Conservation (phyloP, 2,113 vertebrate species). For the Atractosteus spatula region DNA sequence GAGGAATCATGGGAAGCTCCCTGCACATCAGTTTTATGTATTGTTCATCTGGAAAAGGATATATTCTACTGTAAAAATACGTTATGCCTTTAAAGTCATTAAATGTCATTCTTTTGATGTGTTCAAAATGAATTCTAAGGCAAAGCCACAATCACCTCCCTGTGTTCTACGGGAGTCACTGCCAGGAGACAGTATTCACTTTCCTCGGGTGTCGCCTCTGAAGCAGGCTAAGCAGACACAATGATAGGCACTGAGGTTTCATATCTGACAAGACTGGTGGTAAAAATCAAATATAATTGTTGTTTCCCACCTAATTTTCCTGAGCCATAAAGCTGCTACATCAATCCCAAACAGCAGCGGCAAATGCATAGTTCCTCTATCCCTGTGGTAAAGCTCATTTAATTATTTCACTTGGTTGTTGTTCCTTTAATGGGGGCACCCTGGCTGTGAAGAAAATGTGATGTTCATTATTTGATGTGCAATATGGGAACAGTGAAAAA, state of each 20-base stretch:
- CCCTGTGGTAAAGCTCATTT: not conserved
- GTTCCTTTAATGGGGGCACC: conserved; percentile 1
- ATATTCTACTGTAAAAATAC: not conserved
- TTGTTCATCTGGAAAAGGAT: not conserved
- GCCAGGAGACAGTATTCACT: not conserved
- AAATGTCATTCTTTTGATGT: not conserved
- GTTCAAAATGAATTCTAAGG: not conserved
- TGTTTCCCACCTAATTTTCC: conserved; percentile 1
- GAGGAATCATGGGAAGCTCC: no score
- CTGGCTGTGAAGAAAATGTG: conserved; percentile 16
- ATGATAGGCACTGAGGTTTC: conserved; percentile 1
- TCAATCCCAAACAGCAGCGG: conserved; percentile 12
- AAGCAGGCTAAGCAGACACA: conserved; percentile 1
- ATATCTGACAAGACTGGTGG: not conserved
- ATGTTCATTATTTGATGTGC: conserved; percentile 22
- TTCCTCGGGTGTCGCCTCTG: not conserved
- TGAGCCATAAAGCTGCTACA: not conserved
- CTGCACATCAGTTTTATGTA: not conserved
- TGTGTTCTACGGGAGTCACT: not conserved
- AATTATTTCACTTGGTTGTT: not conserved
- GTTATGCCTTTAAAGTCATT: not conserved
- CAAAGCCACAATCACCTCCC: not conserved
- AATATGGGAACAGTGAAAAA: conserved; percentile 23
- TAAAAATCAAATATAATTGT: conserved; percentile 22
- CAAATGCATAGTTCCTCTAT: conserved; percentile 1